Evolutionary conservation across 2,888 invertebrate species (phyloP).

Genomic region (Temnothorax rugatulus): DNA sequence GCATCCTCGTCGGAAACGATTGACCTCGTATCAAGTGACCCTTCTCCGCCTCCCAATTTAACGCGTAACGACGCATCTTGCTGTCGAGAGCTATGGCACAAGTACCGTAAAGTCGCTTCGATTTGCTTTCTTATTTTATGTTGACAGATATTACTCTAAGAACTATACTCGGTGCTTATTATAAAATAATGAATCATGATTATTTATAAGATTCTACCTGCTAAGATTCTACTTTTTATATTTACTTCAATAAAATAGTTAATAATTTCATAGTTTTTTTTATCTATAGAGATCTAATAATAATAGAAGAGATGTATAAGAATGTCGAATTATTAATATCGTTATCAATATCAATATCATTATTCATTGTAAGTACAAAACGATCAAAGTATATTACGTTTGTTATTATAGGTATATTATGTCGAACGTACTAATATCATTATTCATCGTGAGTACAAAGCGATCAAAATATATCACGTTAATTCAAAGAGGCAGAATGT

Average conservation of each 20-base stretch:
- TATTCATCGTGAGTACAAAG: not conserved
- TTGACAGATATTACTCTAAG: not conserved
- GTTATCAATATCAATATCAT: not conserved
- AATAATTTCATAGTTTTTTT: not conserved
- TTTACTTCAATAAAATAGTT: not conserved
- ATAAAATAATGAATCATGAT: not conserved
- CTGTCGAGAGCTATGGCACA: not conserved
- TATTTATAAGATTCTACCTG: not conserved
- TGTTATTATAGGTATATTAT: no score
- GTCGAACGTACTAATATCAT: not conserved
- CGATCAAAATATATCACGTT: not conserved
- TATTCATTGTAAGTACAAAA: not conserved
- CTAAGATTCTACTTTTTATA: not conserved
- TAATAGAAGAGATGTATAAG: not conserved
- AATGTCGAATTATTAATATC: not conserved
- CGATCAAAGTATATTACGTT: not conserved
- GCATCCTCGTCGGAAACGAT: constrained; percentile 21
- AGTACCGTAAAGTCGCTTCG: not conserved
- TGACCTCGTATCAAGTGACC: constrained; percentile 19
- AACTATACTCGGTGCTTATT: not conserved
- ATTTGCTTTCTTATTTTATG: not conserved
- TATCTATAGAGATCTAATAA: not conserved
- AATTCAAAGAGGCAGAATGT: not conserved
- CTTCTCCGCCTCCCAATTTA: not conserved
- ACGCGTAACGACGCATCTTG: not conserved